Evolutionary conservation across 2,113 vertebrate species (phyloP).

Genomic region (Anolis carolinensis): DNA sequence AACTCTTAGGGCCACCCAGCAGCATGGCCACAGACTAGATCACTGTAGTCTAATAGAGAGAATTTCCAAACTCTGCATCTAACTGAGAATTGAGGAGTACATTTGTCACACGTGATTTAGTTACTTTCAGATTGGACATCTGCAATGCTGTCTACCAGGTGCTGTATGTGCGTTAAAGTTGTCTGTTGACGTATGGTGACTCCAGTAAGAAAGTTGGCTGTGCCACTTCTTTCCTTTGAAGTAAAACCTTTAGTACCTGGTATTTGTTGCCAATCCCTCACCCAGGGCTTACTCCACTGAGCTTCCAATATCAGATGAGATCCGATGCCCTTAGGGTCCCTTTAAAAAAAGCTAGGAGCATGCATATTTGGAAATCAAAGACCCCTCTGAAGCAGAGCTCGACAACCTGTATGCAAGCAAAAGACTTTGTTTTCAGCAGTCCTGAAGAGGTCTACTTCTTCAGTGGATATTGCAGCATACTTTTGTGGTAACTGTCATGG

Average conservation of each 20-base stretch:
- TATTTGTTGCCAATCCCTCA: no score
- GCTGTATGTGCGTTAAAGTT: not conserved
- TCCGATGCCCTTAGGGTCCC: no score
- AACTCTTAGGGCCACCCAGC: not conserved
- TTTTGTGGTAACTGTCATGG: not conserved
- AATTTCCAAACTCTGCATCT: not conserved
- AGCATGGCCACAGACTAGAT: not conserved
- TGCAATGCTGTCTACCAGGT: not conserved
- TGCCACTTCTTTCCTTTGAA: no score
- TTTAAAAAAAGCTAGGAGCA: no score
- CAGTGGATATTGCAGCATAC: not conserved
- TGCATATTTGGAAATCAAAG: not conserved
- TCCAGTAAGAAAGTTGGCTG: no score
- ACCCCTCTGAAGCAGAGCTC: no score
- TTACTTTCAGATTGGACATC: not conserved
- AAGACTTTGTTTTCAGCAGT: not conserved
- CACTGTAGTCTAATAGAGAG: no score
- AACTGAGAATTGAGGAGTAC: not conserved
- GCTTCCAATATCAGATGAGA: no score
- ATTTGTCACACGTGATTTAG: not conserved
- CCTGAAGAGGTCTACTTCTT: not conserved
- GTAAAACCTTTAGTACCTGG: no score
- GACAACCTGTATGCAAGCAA: not conserved
- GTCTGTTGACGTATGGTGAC: no score
- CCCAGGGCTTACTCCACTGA: no score